Evolutionary conservation across 2,113 vertebrate genomes (phyloP), one percentile per base, ranked within the genome.

Genomic region (Cryptotis parvus): DNA sequence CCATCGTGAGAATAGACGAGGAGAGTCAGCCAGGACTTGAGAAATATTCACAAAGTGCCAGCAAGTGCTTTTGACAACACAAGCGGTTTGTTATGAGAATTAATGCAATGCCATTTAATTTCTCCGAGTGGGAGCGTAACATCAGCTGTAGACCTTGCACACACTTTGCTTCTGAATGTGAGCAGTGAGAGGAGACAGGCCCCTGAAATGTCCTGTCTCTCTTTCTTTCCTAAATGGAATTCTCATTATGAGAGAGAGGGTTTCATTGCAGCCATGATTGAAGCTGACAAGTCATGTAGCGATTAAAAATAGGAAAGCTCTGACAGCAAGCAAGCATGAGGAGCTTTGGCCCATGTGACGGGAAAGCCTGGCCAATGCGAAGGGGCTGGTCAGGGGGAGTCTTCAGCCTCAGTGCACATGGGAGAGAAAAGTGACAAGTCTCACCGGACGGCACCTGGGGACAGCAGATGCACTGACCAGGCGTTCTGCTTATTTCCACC

Each of bases 271-370:
- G 98, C 97, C 97, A 96, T 97, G 97, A 99, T 99, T 99, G 98
- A 98, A 98, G 96, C 98, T 98, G 98, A 99, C 99, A 99, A 99
- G 98, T 99, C 98, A 98, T 97, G 98, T 98, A 99, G 98, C 94
- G 98, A 99, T 99, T 99, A 99, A 98, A 99, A 99, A 99, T 98
- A 98, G 98, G 98, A 99, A 99, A 99, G 98, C 98, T 98, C 98
- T 98, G 98, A 98, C 98, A 98, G 98, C 98, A 98, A 99, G 98
- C 98, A 18, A 58, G 98, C 98, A 98, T 99, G 98, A 99, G 98
- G 98, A 99, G 99, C 98, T 98, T 98, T 98, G 98, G 98, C 98
- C 98, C 97, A 97, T 98, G 98, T 99, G 99, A 98, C 98, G 52
- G 98, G 98, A 98, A 98, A 98, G 98, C 98, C 98, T 99, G 99